Evolutionary conservation across 2,888 invertebrate species (phyloP), one percentile per base, ranked within the genome.

Genomic region (Coenonympha arcania): DNA sequence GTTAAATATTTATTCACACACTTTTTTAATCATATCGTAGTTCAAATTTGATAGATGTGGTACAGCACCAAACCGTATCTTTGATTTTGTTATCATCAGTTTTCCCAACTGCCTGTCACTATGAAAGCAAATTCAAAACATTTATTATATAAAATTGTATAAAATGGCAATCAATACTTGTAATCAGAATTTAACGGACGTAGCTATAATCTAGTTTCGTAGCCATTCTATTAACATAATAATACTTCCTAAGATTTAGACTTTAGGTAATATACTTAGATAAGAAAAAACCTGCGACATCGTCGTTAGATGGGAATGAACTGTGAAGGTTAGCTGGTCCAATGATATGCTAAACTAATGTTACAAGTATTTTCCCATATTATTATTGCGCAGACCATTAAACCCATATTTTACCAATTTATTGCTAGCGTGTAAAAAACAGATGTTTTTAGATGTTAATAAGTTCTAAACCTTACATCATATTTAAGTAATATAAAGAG

Each of bases 301-400:
- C n/a, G 30, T 4, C 9, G 24, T 42, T 9, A 19, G 48, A 22
- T 41, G 47, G 47, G 47, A 50, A 54, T 54, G 54, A 54, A 51
- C 51, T 41, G 43, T 44, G 54, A 54, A 54, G 54, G 54, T 39
- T 37, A 48, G 48, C 51, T 16, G 31, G 31, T 33, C 13, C 28
- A 18, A 37, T 24, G 28, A 11, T n/a, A 22, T 13, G 18, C 11
- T 24, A 15, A 24, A 22, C 24, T 6, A 24, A 15, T 22, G 39
- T 39, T 15, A 22, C 24, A 24, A 4, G 15, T 24, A 39, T 24
- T 39, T 24, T 39, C 39, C 22, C 39, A 39, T 24, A 39, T 22
- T 22, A 22, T 39, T 39, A 39, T 39, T 39, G 24, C 22, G 13
- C 24, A 9, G 3, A 24, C 15, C 24, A 24, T 22, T 24, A 39